phyloP scores from a whole-genome alignment of 2,113 vertebrate species.

The Puntigrus tetrazona region DNA sequence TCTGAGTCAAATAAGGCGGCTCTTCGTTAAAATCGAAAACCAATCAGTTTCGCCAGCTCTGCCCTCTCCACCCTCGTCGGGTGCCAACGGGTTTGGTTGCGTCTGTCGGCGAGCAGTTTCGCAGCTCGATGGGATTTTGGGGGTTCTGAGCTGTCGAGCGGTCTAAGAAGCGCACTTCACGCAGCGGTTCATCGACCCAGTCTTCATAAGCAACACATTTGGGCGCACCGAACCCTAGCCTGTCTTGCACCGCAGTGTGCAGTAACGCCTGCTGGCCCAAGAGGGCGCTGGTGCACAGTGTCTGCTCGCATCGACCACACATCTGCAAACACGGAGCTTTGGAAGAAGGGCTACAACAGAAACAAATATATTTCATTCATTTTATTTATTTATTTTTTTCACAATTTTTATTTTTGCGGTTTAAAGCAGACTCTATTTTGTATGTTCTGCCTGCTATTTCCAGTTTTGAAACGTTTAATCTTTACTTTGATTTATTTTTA shows the following conservation, averaged over 20 bases:
- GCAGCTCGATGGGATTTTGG: neutral
- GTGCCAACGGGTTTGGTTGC: constrained; percentile 12
- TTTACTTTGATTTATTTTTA: neutral
- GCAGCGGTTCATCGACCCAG: neutral
- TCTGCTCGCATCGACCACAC: neutral
- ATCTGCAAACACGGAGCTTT: neutral
- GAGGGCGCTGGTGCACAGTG: constrained; percentile 54
- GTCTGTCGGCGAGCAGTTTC: constrained; percentile 27
- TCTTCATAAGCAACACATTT: constrained; percentile 21
- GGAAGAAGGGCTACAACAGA: neutral
- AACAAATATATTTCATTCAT: neutral
- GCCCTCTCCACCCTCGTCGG: constrained; percentile 2
- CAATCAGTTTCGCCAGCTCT: constrained; percentile 35
- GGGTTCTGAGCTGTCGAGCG: neutral
- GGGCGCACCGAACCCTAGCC: constrained; percentile 4
- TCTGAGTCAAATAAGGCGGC: constrained; percentile 46
- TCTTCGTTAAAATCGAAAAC: constrained; percentile 40
- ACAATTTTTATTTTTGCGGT: neutral
- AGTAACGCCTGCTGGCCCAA: constrained; percentile 42
- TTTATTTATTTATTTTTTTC: neutral
- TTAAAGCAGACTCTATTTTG: neutral
- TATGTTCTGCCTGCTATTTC: neutral
- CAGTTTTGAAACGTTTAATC: neutral
- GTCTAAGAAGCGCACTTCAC: neutral
- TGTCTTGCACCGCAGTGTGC: constrained; percentile 37